Percentiles rank a stretch among this genome's conserved stretches.
Conservation (phyloP, 2,888 invertebrate genomes). For the Brachyptera risi region DNA sequence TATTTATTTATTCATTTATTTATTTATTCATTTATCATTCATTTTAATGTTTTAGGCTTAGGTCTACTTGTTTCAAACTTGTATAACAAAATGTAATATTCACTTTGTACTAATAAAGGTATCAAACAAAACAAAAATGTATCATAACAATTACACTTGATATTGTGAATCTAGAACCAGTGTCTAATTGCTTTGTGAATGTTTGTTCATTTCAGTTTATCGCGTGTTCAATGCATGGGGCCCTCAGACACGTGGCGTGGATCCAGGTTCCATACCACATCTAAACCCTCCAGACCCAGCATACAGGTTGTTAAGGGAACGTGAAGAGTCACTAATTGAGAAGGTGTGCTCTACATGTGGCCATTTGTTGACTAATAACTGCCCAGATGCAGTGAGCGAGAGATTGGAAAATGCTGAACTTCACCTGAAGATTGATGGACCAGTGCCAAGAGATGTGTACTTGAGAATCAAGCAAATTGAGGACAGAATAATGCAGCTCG, state of each 20-base stretch:
- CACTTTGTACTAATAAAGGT: no score
- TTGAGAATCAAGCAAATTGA: conserved; percentile 68
- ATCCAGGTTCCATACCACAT: conserved; percentile 24
- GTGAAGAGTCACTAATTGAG: conserved; percentile 49
- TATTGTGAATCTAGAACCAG: no score
- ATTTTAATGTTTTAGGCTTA: no score
- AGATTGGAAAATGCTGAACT: conserved; percentile 61
- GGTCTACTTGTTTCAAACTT: no score
- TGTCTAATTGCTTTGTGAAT: not conserved
- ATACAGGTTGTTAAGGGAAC: conserved; percentile 45
- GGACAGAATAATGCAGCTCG: conserved; percentile 65
- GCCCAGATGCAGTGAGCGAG: conserved; percentile 60
- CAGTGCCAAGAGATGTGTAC: conserved; percentile 61
- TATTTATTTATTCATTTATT: no score
- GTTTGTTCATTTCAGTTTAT: conserved; percentile 53
- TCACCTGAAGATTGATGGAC: conserved; percentile 48
- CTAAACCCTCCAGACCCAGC: conserved; percentile 10
- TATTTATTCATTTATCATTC: no score
- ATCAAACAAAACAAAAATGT: no score
- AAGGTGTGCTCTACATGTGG: conserved; percentile 36
- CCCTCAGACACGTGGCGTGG: conserved; percentile 52
- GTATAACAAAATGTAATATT: no score
- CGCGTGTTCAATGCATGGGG: conserved; percentile 67
- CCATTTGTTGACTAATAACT: no score
- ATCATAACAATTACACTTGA: no score